Evolutionary conservation across 1,140 invertebrate genomes (phyloP), one percentile per base, ranked within the genome.

Genomic region (Formica exsecta): DNA sequence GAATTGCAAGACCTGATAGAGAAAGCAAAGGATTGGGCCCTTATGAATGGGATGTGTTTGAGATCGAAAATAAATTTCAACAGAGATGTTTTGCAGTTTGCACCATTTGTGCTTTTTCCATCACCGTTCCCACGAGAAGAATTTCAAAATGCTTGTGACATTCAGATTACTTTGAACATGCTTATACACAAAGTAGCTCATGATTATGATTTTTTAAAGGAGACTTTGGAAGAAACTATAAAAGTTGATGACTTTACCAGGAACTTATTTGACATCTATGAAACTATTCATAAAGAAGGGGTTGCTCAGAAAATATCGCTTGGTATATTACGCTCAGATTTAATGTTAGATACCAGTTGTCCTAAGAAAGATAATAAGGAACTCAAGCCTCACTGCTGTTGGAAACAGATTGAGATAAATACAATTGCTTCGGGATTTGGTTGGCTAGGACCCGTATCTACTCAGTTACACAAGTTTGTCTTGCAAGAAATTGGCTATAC

Each of bases 121-220:
- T 98, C 98, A 3, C 95, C 97, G 19, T 98, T 98, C 94, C 98
- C 98, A 0, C 95, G 96, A 66, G 95, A 96, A 68, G 97, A 98
- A 89, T 98, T 98, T 91, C 94, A 97, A 38, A 97, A 97, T 91
- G 98, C 98, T 0, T 95, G 97, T 11, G 94, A 96, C 38, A 95
- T 98, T 62, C 98, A 98, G 93, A 94, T 96, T 9, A 95, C 97
- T 61, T 95, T 99, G 16, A 99, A 99, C 95, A 96, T 97, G 88
- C 95, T 99, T 8, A 97, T 98, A 95, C 98, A 99, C 93, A 97
- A 96, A 94, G 97, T 99, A 61, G 97, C 98, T 6, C 97, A 98
- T 94, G 97, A 98, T 95, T 96, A 97, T 86, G 96, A 97, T 59
- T 99, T 99, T 94, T 95, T 99, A 1, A 96, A 96, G 44, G 95